A percentile compares a stretch with the other conserved stretches of the same genome.
Evolutionary conservation across 23 tunicate genomes (phyloP).

Genomic region (Trididemnum clinides): DNA sequence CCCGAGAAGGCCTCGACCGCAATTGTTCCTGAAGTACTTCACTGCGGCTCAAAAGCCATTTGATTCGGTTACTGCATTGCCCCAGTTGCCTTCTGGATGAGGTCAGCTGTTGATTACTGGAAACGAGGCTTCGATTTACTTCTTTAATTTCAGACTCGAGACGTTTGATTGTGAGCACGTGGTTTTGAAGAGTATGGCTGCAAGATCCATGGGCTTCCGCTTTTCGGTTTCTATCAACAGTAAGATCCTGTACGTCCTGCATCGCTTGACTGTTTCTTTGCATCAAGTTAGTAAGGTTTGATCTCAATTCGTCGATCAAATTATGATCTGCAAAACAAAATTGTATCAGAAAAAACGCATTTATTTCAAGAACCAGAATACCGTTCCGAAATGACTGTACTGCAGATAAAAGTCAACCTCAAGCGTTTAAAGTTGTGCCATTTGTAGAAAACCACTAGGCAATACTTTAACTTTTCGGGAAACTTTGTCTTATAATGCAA

Average conservation of each 20-base stretch:
- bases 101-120: neutral
- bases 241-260: neutral
- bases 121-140: neutral
- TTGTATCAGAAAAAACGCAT: too few relatives aligned
- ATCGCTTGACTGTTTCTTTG: neutral
- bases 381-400: too few relatives aligned
- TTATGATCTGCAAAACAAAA: neutral
- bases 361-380: too few relatives aligned
- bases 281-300: slow-evolving; percentile 2
- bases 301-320: neutral
- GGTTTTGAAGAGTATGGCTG: neutral
- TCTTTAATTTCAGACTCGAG: neutral
- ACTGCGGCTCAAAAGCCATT: neutral
- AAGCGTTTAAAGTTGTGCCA: too few relatives aligned
- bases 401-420: too few relatives aligned
- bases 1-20: neutral
- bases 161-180: neutral
- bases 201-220: slow-evolving; percentile 12
- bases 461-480: too few relatives aligned
- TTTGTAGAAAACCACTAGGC: too few relatives aligned
- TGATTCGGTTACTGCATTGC: neutral
- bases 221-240: slow-evolving; percentile 1
- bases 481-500: too few relatives aligned
- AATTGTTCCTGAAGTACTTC: neutral
- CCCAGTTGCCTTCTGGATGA: neutral